These are phyloP conservation scores for Drosophila putrida DNA, from an alignment of 2,888 invertebrate species.

Conservation along the genomic window DNA sequence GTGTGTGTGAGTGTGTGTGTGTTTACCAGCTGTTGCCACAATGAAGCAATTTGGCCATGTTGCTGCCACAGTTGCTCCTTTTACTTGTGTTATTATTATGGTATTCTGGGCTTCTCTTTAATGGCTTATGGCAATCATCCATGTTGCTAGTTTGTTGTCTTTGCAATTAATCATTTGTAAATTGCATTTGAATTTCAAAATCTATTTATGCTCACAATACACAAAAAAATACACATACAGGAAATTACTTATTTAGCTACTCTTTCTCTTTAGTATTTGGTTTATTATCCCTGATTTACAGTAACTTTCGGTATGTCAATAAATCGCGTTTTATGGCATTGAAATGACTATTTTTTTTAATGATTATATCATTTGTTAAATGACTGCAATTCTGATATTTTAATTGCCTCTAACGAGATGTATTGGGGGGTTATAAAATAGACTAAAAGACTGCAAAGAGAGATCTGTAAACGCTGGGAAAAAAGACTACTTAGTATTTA, in stretches of 20 bases:
- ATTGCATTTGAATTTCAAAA: slow-evolving; percentile 12
- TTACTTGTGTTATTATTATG: slow-evolving; percentile 33
- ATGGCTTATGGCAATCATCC: slow-evolving; percentile 27
- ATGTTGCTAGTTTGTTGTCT: slow-evolving; percentile 21
- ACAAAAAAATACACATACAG: too few species aligned
- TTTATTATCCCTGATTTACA: neutral
- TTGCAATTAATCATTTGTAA: slow-evolving; percentile 39
- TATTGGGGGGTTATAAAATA: neutral
- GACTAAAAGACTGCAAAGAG: neutral
- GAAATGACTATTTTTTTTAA: neutral
- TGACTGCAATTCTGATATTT: neutral
- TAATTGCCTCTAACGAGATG: neutral
- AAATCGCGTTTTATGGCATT: neutral
- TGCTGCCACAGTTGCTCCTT: slow-evolving; percentile 30
- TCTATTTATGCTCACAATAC: too few species aligned
- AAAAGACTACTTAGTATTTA: too few species aligned
- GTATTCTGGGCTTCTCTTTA: slow-evolving; percentile 30
- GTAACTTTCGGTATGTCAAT: neutral
- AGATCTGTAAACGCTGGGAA: neutral
- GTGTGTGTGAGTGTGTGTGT: too few species aligned
- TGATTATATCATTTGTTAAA: neutral
- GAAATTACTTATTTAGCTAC: neutral
- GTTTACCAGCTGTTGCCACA: slow-evolving; percentile 59
- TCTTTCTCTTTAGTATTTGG: slow-evolving; percentile 1
- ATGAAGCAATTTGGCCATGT: slow-evolving; percentile 60